Percentiles rank a stretch among this genome's conserved stretches.
These are phyloP conservation scores for Drosophila dives DNA, from an alignment of 2,888 invertebrate genomes.

Conservation along the genomic window DNA sequence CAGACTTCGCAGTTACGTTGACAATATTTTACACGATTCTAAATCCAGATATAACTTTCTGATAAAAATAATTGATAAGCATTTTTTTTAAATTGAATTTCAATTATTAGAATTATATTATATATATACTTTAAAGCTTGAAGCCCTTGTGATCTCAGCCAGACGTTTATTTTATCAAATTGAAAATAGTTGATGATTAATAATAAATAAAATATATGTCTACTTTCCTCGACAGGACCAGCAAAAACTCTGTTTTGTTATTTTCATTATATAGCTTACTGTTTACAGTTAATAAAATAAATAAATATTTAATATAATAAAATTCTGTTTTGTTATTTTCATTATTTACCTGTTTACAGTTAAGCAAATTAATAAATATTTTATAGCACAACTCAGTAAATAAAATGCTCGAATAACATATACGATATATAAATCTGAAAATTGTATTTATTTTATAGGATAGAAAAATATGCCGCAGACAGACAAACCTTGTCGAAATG, in stretches of 20 bases:
- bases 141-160: not conserved
- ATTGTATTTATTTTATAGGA: not conserved
- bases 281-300: not conserved
- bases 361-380: not conserved
- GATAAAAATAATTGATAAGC: not conserved
- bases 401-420: not conserved
- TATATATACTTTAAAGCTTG: not conserved
- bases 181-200: rapidly evolving
- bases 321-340: too few relatives aligned
- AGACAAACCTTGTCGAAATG: constrained; percentile 57
- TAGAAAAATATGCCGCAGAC: constrained; percentile 35
- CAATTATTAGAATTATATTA: not conserved
- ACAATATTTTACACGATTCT: not conserved
- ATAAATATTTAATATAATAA: not conserved
- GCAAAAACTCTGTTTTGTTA: not conserved
- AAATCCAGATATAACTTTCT: not conserved
- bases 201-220: not conserved
- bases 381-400: not conserved
- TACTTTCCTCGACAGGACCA: not conserved
- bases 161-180: not conserved
- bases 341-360: not conserved
- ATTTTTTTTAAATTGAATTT: not conserved
- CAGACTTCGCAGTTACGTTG: not conserved
- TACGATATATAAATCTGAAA: not conserved
- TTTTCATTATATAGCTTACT: not conserved